Conservation (phyloP, 2,797 vertebrate species). For the Fundulus diaphanus region DNA sequence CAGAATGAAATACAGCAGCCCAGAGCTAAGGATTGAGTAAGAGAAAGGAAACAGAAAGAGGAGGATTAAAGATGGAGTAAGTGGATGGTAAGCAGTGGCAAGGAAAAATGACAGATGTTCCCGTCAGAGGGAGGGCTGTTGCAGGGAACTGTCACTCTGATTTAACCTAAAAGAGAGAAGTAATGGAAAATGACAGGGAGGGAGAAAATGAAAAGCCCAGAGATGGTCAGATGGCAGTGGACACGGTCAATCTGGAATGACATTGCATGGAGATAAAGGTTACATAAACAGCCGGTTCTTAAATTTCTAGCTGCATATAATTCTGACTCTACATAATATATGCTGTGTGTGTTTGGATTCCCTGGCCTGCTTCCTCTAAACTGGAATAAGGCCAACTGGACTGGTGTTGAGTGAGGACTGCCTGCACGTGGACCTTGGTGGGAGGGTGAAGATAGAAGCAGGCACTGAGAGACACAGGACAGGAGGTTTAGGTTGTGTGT, state of each 20-base stretch:
- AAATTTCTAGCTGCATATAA: constrained; percentile 10
- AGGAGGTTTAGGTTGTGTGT: constrained; percentile 50
- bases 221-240: constrained; percentile 50
- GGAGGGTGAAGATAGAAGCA: constrained; percentile 51
- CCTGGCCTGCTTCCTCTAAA: constrained; percentile 58
- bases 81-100: constrained; percentile 13
- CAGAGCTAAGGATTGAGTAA: neutral
- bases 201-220: constrained; percentile 34
- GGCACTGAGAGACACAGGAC: constrained; percentile 27
- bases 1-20: constrained; percentile 1
- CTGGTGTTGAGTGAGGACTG: constrained; percentile 69
- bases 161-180: constrained; percentile 43
- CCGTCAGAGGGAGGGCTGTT: constrained; percentile 37
- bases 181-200: constrained; percentile 50
- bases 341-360: constrained; percentile 31
- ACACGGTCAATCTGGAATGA: constrained; percentile 38
- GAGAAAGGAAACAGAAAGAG: neutral
- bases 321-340: constrained; percentile 5
- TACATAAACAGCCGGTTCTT: constrained; percentile 2
- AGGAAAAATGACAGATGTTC: constrained; percentile 63
- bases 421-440: constrained; percentile 58
- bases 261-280: constrained; percentile 19
- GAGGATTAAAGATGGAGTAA: constrained; percentile 14
- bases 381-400: constrained; percentile 61
- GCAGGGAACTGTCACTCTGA: constrained; percentile 40